Conservation (phyloP, 37 sponge, comb jelly and placozoan species). For the Ephydatia muelleri region DNA sequence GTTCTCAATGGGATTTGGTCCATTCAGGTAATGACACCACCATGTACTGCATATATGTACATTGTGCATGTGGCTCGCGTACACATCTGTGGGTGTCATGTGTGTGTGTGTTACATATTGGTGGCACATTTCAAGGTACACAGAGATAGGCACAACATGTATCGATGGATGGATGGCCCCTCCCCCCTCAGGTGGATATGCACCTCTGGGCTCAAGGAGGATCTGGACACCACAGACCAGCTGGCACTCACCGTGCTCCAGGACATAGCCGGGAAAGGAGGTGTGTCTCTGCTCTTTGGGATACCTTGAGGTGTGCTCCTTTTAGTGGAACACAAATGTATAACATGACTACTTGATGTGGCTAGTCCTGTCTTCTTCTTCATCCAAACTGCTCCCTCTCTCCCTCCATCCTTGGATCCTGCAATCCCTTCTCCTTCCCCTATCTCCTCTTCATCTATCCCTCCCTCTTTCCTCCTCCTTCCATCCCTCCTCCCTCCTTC, state of each 20-base stretch:
- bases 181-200: constrained; percentile 87
- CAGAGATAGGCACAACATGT: too few species aligned
- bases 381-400: not conserved
- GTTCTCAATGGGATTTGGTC: constrained; percentile 98
- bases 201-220: constrained; percentile 71
- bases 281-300: constrained; percentile 31
- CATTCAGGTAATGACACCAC: constrained; percentile 88
- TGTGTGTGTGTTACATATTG: not conserved
- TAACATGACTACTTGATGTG: too few species aligned
- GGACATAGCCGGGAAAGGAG: constrained; percentile 51
- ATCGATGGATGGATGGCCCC: too few species aligned
- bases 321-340: not conserved
- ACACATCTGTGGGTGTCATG: not conserved
- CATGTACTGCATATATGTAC: not conserved
- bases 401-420: not conserved
- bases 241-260: constrained; percentile 77
- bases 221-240: constrained; percentile 82
- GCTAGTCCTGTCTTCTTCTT: not conserved
- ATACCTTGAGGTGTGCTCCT: too few species aligned
- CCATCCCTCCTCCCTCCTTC: constrained; percentile 8
- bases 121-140: too few species aligned
- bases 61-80: not conserved
- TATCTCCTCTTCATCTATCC: not conserved
- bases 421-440: not conserved
- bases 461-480: constrained; percentile 40